Base-by-base conservation (phyloP, 2,888 invertebrate genomes). In the Archips xylosteana region DNA sequence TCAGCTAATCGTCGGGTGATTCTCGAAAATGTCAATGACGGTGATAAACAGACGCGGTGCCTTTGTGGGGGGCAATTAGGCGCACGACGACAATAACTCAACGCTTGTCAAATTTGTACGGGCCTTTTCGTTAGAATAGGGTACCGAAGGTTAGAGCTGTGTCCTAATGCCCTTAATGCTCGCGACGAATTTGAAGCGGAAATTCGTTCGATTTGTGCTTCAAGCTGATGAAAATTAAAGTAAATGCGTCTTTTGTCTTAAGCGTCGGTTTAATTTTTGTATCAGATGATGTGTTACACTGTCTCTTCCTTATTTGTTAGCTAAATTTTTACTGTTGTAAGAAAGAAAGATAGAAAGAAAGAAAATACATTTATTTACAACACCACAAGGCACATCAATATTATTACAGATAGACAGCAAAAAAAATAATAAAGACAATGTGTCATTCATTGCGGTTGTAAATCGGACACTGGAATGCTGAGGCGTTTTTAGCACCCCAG, bases 51-150 rank as follows among this genome's bases (percentile, higher is more conserved):
- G 54, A n/a, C 66, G 71, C 49, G 57, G 68, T 59, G 73, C 8
- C 49, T 57, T 73, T 64, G 68, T 68, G 47, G 42, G 62, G 42
- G 54, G 67, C 57, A 68, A 72, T 68, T 73, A 73, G 39, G 42
- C 63, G 45, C 59, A 42, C 60, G 57, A 42, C 47, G 57, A 59
- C 66, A 36, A 66, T 73, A 59, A 49, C 57, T 68, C 57, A 49
- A 63, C 47, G 23, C 61, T 62, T 63, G 72, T 63, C 67, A 72
- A 71, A 51, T 57, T 54, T 67, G 42, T 32, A 13, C 34, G 49
- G 49, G 47, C 64, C 34, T 54, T 62, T 61, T 47, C n/a, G 57
- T 68, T 67, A 39, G 63, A 68, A 73, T 73, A 34, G 49, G 15
- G 34, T 64, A 49, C 42, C 47, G 63, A 61, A 66, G 61, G 66